Base-by-base conservation (phyloP, 2,888 invertebrate genomes). In the Diarsia dahlii region DNA sequence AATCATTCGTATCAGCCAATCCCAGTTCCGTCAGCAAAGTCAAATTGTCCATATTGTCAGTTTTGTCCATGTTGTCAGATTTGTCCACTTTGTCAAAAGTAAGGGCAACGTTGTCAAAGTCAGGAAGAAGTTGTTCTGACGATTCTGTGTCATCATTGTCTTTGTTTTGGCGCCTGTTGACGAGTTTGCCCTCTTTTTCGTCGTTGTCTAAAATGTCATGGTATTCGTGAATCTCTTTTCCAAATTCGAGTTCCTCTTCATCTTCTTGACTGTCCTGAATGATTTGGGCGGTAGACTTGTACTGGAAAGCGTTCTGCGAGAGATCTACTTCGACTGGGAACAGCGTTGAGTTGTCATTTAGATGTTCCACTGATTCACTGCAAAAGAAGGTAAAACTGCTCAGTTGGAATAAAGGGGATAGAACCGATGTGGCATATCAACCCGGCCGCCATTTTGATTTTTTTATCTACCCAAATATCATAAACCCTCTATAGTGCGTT, bases 281-380 rank as follows among this genome's bases (percentile, higher is more conserved):
- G 28, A 95, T 86, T 76, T 94, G 95, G 6, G 96, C 95, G 0
- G 97, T 97, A 3, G 97, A 97, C 93, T 98, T 98, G 90, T 99
- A 99, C 87, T 99, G 99, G 93, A 99, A 99, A 39, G 99, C 99
- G 74, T 98, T 98, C 87, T 98, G 98, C 1, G 99, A 98, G 12
- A 99, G 97, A 94, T 99, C 99, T 23, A 99, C 99, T 96, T 99
- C 99, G 0, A 99, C 99, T 0, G 99, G 99, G 93, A 99, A 99
- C 3, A 99, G 96, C 0, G 97, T 96, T 0, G 98, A 93, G 75
- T 97, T 98, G 18, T 98, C 98, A 67, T 98, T 97, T 88, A 99
- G 96, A 66, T 99, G 97, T 52, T 97, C 97, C 77, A 98, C 97
- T 8, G 98, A 98, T 88, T 98, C 98, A 68, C 97, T 97, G 94